phyloP scores from a whole-genome alignment of 2,888 invertebrate genomes.

The Bugula neritina region DNA sequence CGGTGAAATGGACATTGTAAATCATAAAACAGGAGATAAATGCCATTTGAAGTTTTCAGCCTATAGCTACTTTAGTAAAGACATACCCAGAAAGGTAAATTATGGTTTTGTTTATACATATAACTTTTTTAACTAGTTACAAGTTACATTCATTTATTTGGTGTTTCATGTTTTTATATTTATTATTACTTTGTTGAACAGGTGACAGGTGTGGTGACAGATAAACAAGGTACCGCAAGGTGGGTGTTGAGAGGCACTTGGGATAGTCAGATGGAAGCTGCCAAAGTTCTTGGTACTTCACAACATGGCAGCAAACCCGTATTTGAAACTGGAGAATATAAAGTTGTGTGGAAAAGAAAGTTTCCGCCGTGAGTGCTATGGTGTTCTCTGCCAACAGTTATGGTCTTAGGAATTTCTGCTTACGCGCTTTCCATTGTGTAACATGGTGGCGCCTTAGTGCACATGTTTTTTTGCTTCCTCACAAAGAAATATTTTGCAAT shows the following conservation, averaged over 20 bases:
- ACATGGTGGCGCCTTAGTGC: no score
- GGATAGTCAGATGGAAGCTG: conserved; percentile 92
- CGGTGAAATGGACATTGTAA: conserved; percentile 96
- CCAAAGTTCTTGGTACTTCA: conserved; percentile 65
- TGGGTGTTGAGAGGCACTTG: conserved; percentile 79
- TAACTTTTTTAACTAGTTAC: no score
- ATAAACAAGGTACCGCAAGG: conserved; percentile 58
- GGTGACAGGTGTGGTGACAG: conserved; percentile 67
- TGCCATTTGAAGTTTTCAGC: conserved; percentile 95
- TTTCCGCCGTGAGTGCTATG: conserved; percentile 64
- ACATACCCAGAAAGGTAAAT: conserved; percentile 69
- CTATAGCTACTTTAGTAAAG: conserved; percentile 96
- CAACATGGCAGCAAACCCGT: conserved; percentile 63
- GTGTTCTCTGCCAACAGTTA: no score
- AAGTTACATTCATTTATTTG: no score
- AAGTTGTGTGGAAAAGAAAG: conserved; percentile 78
- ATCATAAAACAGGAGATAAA: conserved; percentile 80
- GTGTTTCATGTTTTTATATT: no score
- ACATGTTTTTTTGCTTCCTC: no score
- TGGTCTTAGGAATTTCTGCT: no score
- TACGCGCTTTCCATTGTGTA: no score
- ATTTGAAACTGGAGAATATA: conserved; percentile 83
- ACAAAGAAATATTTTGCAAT: no score
- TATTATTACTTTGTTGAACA: no score
- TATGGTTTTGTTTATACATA: no score